These are phyloP conservation scores for Trichacis sp. DNA, from an alignment of 2,888 invertebrate genomes.

Conservation along the genomic window DNA sequence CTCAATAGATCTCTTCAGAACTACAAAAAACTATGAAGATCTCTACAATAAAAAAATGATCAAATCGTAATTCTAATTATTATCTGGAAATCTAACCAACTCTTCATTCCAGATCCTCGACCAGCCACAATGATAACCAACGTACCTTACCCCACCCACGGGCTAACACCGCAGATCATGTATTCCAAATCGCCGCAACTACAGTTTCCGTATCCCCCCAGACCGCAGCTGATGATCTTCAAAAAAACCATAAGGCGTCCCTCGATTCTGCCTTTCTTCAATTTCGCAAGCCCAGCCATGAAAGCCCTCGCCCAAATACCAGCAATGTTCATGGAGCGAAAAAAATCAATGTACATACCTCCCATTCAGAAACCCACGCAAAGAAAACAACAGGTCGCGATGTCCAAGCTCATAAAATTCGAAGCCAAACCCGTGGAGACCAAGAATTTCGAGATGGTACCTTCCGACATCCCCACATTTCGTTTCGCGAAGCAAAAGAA, in stretches of 20 bases:
- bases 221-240: slow-evolving; percentile 55
- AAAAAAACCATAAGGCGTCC: slow-evolving; percentile 54
- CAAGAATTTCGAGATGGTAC: slow-evolving; percentile 43
- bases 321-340: slow-evolving; percentile 55
- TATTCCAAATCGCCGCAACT: slow-evolving; percentile 51
- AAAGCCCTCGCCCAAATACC: slow-evolving; percentile 46
- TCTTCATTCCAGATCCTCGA: slow-evolving; percentile 64
- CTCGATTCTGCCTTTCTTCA: slow-evolving; percentile 33
- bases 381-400: slow-evolving; percentile 36
- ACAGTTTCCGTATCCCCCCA: slow-evolving; percentile 36
- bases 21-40: too few species aligned
- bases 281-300: slow-evolving; percentile 36
- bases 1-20: too few species aligned
- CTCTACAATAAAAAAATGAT: too few species aligned
- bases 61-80: too few species aligned
- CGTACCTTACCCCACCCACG: slow-evolving; percentile 50
- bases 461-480: slow-evolving; percentile 13
- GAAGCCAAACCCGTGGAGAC: slow-evolving; percentile 49
- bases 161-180: slow-evolving; percentile 46
- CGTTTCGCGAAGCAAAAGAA: slow-evolving; percentile 68
- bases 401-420: slow-evolving; percentile 49
- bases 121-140: slow-evolving; percentile 50
- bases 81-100: slow-evolving; percentile 61
- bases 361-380: slow-evolving; percentile 37
- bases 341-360: slow-evolving; percentile 55